Evolutionary conservation across 2,797 vertebrate species (phyloP).

Genomic region (Acrossocheilus fasciatus): DNA sequence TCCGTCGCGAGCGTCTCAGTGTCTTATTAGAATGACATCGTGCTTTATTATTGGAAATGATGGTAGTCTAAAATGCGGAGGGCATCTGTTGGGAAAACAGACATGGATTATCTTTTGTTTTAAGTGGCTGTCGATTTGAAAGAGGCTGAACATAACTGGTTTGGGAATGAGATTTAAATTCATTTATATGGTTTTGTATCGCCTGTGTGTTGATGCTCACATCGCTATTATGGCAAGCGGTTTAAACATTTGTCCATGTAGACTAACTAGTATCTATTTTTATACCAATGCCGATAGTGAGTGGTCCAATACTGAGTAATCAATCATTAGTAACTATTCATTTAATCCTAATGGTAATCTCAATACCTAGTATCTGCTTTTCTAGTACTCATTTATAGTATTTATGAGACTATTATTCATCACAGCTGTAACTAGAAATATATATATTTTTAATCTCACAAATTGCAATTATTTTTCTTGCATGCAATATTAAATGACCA

Average conservation of each 20-base stretch:
- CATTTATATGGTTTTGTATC: neutral
- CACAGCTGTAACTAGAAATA: neutral
- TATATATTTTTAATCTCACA: neutral
- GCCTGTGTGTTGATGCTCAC: neutral
- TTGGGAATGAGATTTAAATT: neutral
- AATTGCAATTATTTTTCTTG: neutral
- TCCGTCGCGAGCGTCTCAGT: conserved; percentile 48
- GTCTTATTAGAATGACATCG: conserved; percentile 23
- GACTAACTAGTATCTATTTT: neutral
- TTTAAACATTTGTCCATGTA: neutral
- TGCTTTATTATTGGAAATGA: neutral
- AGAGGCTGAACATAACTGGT: neutral
- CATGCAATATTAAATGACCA: neutral
- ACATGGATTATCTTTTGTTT: neutral
- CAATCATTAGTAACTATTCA: neutral
- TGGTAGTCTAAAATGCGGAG: conserved; percentile 9
- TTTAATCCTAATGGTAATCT: neutral
- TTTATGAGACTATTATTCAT: neutral
- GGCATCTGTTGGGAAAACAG: neutral
- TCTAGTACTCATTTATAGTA: neutral
- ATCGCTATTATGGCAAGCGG: neutral
- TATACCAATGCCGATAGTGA: neutral
- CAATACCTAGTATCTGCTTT: neutral
- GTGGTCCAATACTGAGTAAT: too few species aligned
- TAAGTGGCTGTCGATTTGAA: neutral